Evolutionary conservation across 2,797 vertebrate genomes (phyloP), one percentile per base, ranked within the genome.

Genomic region (Loris lydekkerianus): DNA sequence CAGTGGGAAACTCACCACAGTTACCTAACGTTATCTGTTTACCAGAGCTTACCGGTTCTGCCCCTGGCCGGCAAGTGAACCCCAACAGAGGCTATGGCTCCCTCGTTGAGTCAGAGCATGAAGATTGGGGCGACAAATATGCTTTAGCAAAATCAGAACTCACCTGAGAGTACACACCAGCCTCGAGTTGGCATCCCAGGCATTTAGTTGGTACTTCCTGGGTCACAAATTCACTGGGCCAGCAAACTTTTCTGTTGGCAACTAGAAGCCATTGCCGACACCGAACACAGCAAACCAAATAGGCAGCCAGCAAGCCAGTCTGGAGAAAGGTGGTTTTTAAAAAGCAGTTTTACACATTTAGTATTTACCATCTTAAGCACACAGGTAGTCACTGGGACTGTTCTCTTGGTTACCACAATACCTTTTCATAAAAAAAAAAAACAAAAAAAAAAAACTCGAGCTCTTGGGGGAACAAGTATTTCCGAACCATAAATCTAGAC

Each of bases 91-190:
- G 5, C 20, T 18, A 25, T 21, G 5, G 1, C 65, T 67, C 0
- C 0, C 1, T 34, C 5, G 18, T 46, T 81, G 25, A 1, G 53
- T 78, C 72, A 15, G 34, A 37, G 25, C 1, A 4, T 11, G 17
- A 60, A 78, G 49, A 15, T 3, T n/a, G 0, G 1, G 43, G 14
- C 0, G 9, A 43, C 40, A 40, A 63, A 31, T 5, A 4, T 46
- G 34, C 86, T 31, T 61, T 1, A 86, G 34, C 61, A n/a, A 29
- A 80, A 53, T 20, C 10, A 29, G 40, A 86, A 92, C 97, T 86
- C 67, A 97, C 97, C 96, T 97, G 18, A 96, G 60, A 67, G 31
- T 46, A 49, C 80, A n/a, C 65, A 37, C 43, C 72, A 77, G 83
- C 86, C 89, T 70, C 0, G 1, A 3, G 21, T 65, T 93, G 65